Evolutionary conservation across 2,888 invertebrate genomes (phyloP).

Genomic region (Melanargia galathea): DNA sequence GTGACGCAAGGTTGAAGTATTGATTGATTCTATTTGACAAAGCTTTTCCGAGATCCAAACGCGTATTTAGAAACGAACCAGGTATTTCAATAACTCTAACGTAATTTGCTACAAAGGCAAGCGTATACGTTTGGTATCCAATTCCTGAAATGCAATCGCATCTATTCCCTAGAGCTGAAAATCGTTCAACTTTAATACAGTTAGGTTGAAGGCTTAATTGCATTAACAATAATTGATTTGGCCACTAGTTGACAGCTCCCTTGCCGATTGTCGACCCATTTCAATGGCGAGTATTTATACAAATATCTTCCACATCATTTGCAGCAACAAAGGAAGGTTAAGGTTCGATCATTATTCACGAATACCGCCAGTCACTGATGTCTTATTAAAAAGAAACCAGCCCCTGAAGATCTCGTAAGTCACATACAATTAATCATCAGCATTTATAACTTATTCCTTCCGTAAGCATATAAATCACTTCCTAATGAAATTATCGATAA

Average conservation of each 20-base stretch:
- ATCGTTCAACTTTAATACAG: background rate
- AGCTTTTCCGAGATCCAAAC: conserved; percentile 9
- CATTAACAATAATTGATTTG: conserved; percentile 24
- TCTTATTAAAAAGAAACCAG: conserved; percentile 42
- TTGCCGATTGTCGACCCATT: conserved; percentile 7
- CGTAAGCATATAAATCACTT: conserved; percentile 17
- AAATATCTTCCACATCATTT: conserved; percentile 39
- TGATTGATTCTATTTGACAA: background rate
- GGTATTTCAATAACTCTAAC: too few relatives aligned
- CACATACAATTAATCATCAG: conserved; percentile 33
- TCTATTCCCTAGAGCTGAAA: conserved; percentile 1
- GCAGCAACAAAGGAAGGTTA: conserved; percentile 31
- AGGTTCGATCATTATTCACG: conserved; percentile 37
- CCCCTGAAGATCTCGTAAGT: conserved; percentile 35
- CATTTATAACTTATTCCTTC: conserved; percentile 22
- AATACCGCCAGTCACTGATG: conserved; percentile 43
- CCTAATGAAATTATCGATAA: conserved; percentile 15
- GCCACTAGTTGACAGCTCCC: conserved; percentile 31
- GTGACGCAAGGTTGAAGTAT: background rate
- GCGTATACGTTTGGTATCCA: background rate
- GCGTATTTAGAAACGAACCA: background rate
- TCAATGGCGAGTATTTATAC: conserved; percentile 29
- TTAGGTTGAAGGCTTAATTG: conserved; percentile 21
- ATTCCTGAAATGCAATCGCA: conserved; percentile 9
- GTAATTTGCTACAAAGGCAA: too few relatives aligned